Percentiles rank a stretch among this genome's conserved stretches.
phyloP scores from a whole-genome alignment of 2,797 vertebrate genomes.

The Eleutherodactylus coqui region DNA sequence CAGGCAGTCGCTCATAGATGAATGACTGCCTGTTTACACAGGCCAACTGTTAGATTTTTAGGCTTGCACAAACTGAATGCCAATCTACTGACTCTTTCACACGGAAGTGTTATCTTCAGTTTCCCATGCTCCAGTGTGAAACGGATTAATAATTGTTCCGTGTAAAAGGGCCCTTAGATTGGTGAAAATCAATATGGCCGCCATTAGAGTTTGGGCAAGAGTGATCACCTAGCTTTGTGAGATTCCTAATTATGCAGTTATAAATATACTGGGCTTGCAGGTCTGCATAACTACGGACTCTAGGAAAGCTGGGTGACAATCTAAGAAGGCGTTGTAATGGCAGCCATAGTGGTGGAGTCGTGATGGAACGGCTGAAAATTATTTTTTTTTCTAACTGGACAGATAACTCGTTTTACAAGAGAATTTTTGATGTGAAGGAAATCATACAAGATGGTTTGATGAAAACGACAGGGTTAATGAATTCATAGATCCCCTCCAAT shows the following conservation, averaged over 20 bases:
- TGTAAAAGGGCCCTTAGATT: background rate
- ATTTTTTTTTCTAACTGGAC: background rate
- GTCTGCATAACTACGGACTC: background rate
- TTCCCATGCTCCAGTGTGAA: too few species aligned
- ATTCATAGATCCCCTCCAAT: background rate
- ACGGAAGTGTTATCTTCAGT: too few species aligned
- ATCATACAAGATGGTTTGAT: background rate
- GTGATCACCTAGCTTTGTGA: background rate
- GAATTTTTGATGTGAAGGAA: background rate
- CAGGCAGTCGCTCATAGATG: too few species aligned
- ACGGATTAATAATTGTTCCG: too few species aligned
- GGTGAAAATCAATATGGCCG: background rate
- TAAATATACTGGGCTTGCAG: background rate
- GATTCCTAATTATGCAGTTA: background rate
- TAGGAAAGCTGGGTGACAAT: background rate
- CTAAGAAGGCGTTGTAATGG: background rate
- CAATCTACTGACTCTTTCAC: too few species aligned
- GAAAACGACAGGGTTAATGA: slow-evolving; percentile 23
- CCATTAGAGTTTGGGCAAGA: background rate
- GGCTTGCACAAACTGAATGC: too few species aligned
- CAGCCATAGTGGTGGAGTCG: background rate
- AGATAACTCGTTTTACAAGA: background rate
- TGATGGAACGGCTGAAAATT: background rate
- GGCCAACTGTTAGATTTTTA: too few species aligned
- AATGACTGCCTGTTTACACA: too few species aligned